Evolutionary conservation across 2,113 vertebrate species (phyloP).

Genomic region (Casuarius casuarius): DNA sequence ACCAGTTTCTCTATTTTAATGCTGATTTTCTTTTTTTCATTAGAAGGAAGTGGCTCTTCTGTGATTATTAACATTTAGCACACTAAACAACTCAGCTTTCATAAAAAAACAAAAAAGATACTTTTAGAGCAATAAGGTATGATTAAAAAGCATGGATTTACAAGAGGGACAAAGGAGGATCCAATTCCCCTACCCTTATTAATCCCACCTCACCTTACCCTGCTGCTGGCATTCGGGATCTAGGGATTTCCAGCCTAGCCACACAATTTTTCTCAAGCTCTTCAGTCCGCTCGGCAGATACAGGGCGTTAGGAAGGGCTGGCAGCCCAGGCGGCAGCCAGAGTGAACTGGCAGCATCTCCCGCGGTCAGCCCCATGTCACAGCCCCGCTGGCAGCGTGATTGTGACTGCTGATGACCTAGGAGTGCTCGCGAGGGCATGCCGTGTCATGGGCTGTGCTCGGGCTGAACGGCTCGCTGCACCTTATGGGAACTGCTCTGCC

Average conservation of each 20-base stretch:
- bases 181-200: neutral
- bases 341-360: neutral
- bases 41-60: neutral
- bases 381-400: neutral
- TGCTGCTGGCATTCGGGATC: neutral
- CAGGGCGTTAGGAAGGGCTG: neutral
- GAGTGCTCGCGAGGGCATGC: neutral
- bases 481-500: neutral
- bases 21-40: neutral
- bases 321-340: neutral
- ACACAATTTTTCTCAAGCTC: neutral
- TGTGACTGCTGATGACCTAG: neutral
- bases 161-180: neutral
- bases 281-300: neutral
- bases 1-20: neutral
- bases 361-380: neutral
- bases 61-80: neutral
- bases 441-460: neutral
- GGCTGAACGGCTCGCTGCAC: no score
- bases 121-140: neutral
- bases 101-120: neutral
- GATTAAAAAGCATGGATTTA: neutral
- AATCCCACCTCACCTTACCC: neutral
- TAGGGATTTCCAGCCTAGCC: neutral
- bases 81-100: neutral